phyloP scores from a whole-genome alignment of 2,113 vertebrate species.

The Pteruthius melanotis region DNA sequence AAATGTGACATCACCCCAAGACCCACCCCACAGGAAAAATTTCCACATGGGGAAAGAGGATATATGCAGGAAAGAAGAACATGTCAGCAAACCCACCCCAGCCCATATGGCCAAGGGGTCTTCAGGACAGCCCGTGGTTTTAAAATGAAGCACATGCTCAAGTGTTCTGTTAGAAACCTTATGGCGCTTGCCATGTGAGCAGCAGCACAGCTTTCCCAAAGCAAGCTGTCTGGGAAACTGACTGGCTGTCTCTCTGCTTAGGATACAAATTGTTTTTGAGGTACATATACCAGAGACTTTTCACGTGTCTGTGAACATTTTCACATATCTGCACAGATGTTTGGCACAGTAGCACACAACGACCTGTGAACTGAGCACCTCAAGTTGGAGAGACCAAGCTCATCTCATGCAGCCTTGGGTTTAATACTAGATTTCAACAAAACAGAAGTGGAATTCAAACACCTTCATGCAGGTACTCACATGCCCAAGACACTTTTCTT shows the following conservation, averaged over 20 bases:
- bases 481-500: not conserved
- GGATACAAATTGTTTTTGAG: not conserved
- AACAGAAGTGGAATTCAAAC: not conserved
- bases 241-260: not conserved
- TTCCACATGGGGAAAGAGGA: not conserved
- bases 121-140: not conserved
- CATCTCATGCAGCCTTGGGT: not conserved
- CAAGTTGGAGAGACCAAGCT: not conserved
- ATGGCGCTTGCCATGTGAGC: not conserved
- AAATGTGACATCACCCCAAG: rapidly evolving
- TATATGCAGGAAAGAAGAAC: not conserved
- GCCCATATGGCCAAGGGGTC: not conserved
- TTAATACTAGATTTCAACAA: not conserved
- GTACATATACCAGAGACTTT: not conserved
- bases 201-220: not conserved
- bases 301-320: too few relatives aligned
- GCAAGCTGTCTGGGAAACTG: not conserved
- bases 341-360: not conserved
- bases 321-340: not conserved
- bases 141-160: not conserved
- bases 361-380: not conserved
- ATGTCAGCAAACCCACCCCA: not conserved
- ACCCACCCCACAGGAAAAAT: not conserved
- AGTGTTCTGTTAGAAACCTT: not conserved
- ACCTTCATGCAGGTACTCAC: not conserved